Base-by-base conservation (phyloP, 2,113 vertebrate genomes). In the Brienomyrus longianalis region DNA sequence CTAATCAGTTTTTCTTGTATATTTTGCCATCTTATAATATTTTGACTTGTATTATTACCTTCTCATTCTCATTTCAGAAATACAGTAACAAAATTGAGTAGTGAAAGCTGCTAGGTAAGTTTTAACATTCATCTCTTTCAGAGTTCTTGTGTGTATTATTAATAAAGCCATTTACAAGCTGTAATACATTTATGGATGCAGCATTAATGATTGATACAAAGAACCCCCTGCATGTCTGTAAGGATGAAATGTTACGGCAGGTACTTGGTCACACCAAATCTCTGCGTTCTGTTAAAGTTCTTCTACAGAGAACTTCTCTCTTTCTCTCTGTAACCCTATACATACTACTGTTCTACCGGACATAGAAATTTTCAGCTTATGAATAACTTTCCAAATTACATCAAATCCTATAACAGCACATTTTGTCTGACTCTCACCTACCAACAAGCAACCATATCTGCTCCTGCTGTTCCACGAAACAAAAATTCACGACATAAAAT, bases 161-260 rank as follows among this genome's bases (percentile, higher is more conserved):
- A 90, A 91, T 90, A 86, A 85, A 21, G 83, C 89, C 56, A 54
- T 90, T 88, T 87, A 92, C 56, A 47, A 83, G 83, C 89, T 62
- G 88, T 90, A 83, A 89, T 90, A 88, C 88, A 87, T 91, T 90
- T 90, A 90, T 90, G 66, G 89, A 90, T 43, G 83, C 54, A n/a
- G 88, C 39, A 86, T 92, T 50, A 90, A 90, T 87, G 89, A 90
- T 74, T 91, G 86, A 90, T 90, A 15, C 54, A 11, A 83, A 31
- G 43, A 47, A 59, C 43, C 23, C 11, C 48, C 51, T 66, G 39
- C 8, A 56, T 87, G 52, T 83, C 84, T 87, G 43, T 70, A 54
- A 86, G 39, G 62, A 70, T 70, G 45, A 84, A 86, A 90, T 83
- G 35, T 27, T 2, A 7, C 19, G 19, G 8, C 83, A 47, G 39